These are phyloP conservation scores for Drosophila punjabiensis DNA, from an alignment of 1,140 invertebrate species.

Conservation along the genomic window DNA sequence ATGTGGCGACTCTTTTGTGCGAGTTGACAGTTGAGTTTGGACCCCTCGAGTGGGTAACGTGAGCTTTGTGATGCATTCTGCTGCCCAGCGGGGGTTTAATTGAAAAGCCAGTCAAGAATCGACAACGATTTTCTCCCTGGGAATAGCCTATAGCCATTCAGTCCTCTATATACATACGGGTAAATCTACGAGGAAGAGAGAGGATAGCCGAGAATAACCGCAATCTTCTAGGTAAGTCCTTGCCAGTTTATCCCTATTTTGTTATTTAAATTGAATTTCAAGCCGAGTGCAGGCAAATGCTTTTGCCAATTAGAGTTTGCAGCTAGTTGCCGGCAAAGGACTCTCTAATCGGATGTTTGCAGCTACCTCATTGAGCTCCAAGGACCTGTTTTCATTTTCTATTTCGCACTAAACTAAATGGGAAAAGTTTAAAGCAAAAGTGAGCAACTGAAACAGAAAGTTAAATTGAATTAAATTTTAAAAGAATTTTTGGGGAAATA, in stretches of 20 bases:
- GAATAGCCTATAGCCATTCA: neutral
- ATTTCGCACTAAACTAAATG: conserved; percentile 11
- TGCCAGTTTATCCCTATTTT: conserved; percentile 39
- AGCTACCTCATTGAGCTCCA: conserved; percentile 28
- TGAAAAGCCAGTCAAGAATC: conserved; percentile 59
- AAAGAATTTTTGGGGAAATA: neutral
- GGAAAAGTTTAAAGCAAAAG: conserved; percentile 5
- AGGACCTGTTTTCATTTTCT: neutral
- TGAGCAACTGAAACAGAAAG: neutral
- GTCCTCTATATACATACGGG: neutral
- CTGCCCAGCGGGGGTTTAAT: conserved; percentile 63
- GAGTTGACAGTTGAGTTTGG: conserved; percentile 42
- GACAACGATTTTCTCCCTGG: conserved; percentile 26
- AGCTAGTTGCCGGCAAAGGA: conserved; percentile 26
- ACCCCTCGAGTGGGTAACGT: conserved; percentile 25
- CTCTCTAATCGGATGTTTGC: conserved; percentile 35
- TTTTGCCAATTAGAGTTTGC: conserved; percentile 48
- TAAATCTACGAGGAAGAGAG: neutral
- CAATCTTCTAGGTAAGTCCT: conserved; percentile 35
- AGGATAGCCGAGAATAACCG: neutral
- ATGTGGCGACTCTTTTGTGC: conserved; percentile 32
- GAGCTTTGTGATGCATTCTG: conserved; percentile 45
- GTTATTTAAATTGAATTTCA: conserved; percentile 60
- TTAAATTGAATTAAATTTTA: neutral
- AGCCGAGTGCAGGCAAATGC: conserved; percentile 23